Evolutionary conservation across 2,113 vertebrate species (phyloP).

Genomic region (Colius striatus): DNA sequence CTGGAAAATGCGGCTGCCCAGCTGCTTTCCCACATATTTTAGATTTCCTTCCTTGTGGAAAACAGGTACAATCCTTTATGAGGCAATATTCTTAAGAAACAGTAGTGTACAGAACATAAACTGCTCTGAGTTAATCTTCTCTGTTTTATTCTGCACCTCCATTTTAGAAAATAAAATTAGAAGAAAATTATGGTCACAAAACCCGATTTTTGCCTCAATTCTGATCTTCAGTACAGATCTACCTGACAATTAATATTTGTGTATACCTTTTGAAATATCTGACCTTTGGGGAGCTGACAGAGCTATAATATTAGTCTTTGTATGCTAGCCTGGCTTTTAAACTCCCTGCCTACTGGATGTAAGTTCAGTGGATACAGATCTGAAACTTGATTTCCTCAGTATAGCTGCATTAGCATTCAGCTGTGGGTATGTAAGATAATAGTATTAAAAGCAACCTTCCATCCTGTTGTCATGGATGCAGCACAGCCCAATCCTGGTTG

Average conservation of each 20-base stretch:
- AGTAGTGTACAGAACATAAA: not conserved
- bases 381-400: slow-evolving; percentile 79
- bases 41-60: not conserved
- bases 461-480: slow-evolving; percentile 85
- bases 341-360: slow-evolving; percentile 52
- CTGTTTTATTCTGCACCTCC: slow-evolving; percentile 15
- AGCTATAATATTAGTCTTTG: slow-evolving; percentile 56
- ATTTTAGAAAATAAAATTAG: slow-evolving; percentile 30
- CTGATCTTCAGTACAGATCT: slow-evolving; percentile 12
- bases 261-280: slow-evolving; percentile 60
- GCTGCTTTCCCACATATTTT: not conserved
- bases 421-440: slow-evolving; percentile 83
- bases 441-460: slow-evolving; percentile 83
- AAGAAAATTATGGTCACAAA: slow-evolving; percentile 25
- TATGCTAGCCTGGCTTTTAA: slow-evolving; percentile 56
- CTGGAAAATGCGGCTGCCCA: not conserved
- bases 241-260: slow-evolving; percentile 43
- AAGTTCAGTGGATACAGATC: slow-evolving; percentile 79
- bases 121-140: slow-evolving; percentile 35
- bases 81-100: not conserved
- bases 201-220: slow-evolving; percentile 48
- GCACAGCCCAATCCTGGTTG: slow-evolving; percentile 75
- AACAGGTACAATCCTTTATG: not conserved
- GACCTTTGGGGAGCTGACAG: slow-evolving; percentile 56
- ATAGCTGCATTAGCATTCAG: slow-evolving; percentile 83